A percentile compares a stretch with the other conserved stretches of the same genome.
phyloP scores from a whole-genome alignment of 1,140 invertebrate species.

The Pomacea maculata region DNA sequence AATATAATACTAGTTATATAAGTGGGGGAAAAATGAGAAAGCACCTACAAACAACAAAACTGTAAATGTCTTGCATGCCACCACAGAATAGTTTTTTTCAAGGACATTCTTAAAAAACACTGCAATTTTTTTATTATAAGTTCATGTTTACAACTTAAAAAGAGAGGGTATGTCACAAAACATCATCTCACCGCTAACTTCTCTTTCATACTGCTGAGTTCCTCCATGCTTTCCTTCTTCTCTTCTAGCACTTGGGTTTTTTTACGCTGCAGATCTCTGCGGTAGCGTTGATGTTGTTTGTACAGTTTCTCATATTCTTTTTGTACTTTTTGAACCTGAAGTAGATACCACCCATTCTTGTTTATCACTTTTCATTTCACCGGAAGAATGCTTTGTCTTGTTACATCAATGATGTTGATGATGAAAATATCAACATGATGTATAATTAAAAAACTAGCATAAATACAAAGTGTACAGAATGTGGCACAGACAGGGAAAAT shows the following conservation, averaged over 20 bases:
- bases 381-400: no score
- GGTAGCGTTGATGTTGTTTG: constrained; percentile 37
- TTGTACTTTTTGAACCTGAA: constrained; percentile 42
- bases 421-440: no score
- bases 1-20: no score
- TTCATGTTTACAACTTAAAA: background rate
- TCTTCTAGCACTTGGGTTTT: constrained; percentile 31
- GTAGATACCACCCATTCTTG: background rate
- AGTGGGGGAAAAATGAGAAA: no score
- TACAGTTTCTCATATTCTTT: constrained; percentile 46
- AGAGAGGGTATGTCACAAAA: background rate
- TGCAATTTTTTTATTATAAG: background rate
- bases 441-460: no score
- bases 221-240: constrained; percentile 30
- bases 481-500: no score
- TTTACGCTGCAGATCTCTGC: constrained; percentile 36
- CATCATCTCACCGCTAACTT: constrained; percentile 37
- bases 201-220: constrained; percentile 36
- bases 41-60: no score
- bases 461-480: no score
- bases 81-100: no score
- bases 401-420: no score
- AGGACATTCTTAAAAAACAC: background rate
- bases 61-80: no score
- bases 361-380: no score